phyloP scores from a whole-genome alignment of 2,113 vertebrate species.

The Anhinga rufa region DNA sequence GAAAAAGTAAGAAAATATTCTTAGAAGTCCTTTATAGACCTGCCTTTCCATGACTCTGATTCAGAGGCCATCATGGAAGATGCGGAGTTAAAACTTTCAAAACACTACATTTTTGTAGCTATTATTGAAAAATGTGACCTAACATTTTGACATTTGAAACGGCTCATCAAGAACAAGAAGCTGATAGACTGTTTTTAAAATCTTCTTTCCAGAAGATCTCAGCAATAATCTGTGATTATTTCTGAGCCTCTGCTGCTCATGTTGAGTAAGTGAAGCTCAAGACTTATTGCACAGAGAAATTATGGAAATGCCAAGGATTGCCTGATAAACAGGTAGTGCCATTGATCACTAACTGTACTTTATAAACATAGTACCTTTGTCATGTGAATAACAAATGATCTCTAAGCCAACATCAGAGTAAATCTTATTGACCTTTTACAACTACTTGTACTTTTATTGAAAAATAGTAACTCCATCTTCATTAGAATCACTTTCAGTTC shows the following conservation, averaged over 20 bases:
- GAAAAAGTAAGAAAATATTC: background rate
- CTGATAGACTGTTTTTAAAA: background rate
- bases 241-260: background rate
- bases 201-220: background rate
- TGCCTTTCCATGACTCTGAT: background rate
- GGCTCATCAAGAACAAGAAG: background rate
- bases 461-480: background rate
- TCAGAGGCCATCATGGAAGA: background rate
- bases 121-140: background rate
- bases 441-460: background rate
- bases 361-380: background rate
- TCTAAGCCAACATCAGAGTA: background rate
- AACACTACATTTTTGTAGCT: background rate
- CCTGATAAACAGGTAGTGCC: background rate
- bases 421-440: conserved; percentile 8
- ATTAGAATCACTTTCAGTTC: background rate
- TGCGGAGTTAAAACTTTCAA: background rate
- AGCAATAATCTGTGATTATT: background rate
- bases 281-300: background rate
- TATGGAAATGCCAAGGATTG: conserved; percentile 9
- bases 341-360: background rate
- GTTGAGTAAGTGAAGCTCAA: background rate
- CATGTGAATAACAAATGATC: background rate
- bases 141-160: conserved; percentile 17
- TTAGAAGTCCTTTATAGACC: background rate